Base-by-base conservation (phyloP, 1,140 invertebrate species). In the Scylla paramamosain region DNA sequence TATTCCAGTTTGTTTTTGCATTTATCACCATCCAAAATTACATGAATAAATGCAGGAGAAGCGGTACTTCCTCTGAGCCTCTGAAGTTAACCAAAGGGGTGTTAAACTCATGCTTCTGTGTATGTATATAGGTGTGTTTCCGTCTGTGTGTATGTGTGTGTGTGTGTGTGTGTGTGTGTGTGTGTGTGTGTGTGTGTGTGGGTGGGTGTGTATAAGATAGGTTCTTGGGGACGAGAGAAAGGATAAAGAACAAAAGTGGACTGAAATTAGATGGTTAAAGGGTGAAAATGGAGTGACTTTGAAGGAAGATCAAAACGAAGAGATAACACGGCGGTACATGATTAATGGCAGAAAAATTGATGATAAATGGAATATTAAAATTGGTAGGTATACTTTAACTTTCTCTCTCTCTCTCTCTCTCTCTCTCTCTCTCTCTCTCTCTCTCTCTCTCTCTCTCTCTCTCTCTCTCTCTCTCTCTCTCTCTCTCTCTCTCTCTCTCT, bases 341-440 rank as follows among this genome's bases (percentile, higher is more conserved):
- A 39, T 39, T 39, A 39, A 1, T 39, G 39, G 6, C 39, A 39
- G 1, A 6, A 39, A 39, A 39, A 39, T 39, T 39, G 39, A 77
- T 2, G 67, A n/a, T 25, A n/a, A 77, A 20, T 25, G n/a, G 67
- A n/a, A 77, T 7, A 77, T 7, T 7, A 77, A 20, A 20, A 77
- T 7, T 6, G 8, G 67, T 25, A 77, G 67, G 10, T 77, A 20
- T n/a, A n/a, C 8, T 8, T 77, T 7, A 77, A 77, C n/a, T 77
- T 1, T 77, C 67, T 77, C 67, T 77, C 67, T 77, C 67, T 77
- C 67, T 77, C 67, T 77, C 67, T 77, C 67, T 77, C 67, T 77
- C 67, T 77, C 67, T 77, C 67, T 77, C 67, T 77, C 67, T 77
- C 67, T 77, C 67, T 77, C 67, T 77, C 67, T 77, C 67, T 77